phyloP scores from a whole-genome alignment of 2,888 invertebrate genomes.

The Choristoneura rosaceana region DNA sequence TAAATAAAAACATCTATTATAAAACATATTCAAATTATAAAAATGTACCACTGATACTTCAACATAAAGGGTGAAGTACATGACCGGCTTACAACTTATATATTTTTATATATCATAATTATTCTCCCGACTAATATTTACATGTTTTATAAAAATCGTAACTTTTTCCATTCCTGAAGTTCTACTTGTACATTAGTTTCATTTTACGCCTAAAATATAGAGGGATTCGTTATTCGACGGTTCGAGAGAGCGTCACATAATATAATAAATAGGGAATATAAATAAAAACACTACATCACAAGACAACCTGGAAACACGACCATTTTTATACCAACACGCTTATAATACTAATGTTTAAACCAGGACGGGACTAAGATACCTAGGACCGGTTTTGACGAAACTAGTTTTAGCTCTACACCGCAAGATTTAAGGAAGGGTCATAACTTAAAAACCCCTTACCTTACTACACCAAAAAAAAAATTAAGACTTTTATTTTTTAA shows the following conservation, averaged over 20 bases:
- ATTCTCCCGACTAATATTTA: constrained; percentile 36
- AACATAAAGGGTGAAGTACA: constrained; percentile 17
- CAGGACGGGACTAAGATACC: constrained; percentile 32
- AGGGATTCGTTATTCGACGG: constrained; percentile 18
- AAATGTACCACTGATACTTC: constrained; percentile 4
- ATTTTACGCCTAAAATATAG: constrained; percentile 27
- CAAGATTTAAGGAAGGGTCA: background rate
- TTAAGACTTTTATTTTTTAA: background rate
- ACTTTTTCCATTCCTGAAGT: constrained; percentile 27
- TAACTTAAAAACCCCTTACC: no score
- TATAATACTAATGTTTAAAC: constrained; percentile 20
- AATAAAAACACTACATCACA: constrained; percentile 33
- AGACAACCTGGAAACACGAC: constrained; percentile 39
- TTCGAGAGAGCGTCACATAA: constrained; percentile 37
- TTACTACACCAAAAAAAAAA: background rate
- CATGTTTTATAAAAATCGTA: constrained; percentile 37
- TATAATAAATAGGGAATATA: constrained; percentile 24
- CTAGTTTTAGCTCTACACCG: background rate
- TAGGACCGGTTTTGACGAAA: background rate
- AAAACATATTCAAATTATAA: background rate
- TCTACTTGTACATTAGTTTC: constrained; percentile 40
- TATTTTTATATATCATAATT: constrained; percentile 22
- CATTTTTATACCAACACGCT: constrained; percentile 24
- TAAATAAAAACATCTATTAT: constrained; percentile 24
- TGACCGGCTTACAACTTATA: background rate